These are phyloP conservation scores for Euzetes globulus DNA, from an alignment of 2,888 invertebrate genomes.

Conservation along the genomic window DNA sequence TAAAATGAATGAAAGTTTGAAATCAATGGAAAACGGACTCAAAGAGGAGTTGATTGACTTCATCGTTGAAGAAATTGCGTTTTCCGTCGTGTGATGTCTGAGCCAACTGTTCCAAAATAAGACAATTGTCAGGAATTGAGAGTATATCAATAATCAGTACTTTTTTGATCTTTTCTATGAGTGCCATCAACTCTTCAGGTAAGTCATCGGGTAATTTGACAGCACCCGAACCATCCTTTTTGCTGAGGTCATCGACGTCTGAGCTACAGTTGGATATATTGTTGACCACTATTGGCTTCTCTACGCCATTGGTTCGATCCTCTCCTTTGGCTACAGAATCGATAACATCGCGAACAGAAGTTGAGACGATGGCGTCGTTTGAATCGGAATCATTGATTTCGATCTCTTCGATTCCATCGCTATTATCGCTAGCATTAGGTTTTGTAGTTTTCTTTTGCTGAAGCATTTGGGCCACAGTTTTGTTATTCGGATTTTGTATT, in stretches of 20 bases:
- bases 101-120: constrained; percentile 44
- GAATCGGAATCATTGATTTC: neutral
- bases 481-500: neutral
- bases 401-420: neutral
- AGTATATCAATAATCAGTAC: constrained; percentile 42
- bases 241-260: neutral
- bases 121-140: too few species aligned
- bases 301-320: neutral
- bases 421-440: neutral
- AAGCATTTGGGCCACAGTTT: neutral
- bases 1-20: neutral
- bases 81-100: constrained; percentile 50
- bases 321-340: neutral
- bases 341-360: neutral
- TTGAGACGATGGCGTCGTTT: neutral
- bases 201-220: constrained; percentile 50
- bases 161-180: constrained; percentile 50
- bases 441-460: neutral
- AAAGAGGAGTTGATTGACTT: constrained; percentile 53
- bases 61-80: constrained; percentile 53
- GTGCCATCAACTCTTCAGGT: constrained; percentile 50
- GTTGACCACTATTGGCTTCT: neutral
- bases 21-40: constrained; percentile 48
- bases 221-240: neutral
- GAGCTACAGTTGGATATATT: neutral